These are phyloP conservation scores for Synergus gifuensis DNA, from an alignment of 2,888 invertebrate genomes.

Conservation along the genomic window DNA sequence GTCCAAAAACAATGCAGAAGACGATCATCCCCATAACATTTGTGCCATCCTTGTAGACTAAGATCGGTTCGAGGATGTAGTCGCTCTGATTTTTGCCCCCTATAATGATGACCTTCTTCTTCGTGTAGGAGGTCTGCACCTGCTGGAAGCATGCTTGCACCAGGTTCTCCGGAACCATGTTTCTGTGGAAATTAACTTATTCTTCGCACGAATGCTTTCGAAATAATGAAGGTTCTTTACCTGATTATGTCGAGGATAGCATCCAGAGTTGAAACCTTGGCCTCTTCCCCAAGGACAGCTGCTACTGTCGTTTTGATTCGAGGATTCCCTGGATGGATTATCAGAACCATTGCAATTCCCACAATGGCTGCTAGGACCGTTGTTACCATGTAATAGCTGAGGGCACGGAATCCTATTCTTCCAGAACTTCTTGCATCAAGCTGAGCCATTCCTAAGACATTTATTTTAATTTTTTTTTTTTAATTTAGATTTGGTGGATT, in stretches of 20 bases:
- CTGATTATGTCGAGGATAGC: conserved; percentile 82
- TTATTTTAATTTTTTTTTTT: neutral
- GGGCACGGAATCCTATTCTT: conserved; percentile 82
- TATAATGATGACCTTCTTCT: conserved; percentile 65
- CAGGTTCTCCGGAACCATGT: conserved; percentile 82
- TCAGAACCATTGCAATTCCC: conserved; percentile 82
- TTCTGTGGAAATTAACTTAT: conserved; percentile 73
- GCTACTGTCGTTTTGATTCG: conserved; percentile 71
- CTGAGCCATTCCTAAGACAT: conserved; percentile 80
- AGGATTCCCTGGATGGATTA: conserved; percentile 83
- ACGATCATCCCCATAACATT: conserved; percentile 83
- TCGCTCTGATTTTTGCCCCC: conserved; percentile 64
- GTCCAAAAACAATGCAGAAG: conserved; percentile 82
- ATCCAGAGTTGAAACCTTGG: conserved; percentile 79
- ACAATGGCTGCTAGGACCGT: conserved; percentile 83
- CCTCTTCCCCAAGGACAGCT: conserved; percentile 57
- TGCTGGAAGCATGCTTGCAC: conserved; percentile 82
- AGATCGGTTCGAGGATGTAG: conserved; percentile 66
- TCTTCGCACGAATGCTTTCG: conserved; percentile 24
- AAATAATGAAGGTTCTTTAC: conserved; percentile 64
- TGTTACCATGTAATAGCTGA: conserved; percentile 83
- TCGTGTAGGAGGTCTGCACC: conserved; percentile 79
- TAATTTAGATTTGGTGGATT: neutral
- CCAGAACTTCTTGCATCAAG: conserved; percentile 83
- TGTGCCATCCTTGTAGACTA: conserved; percentile 80